phyloP scores from a whole-genome alignment of 2,888 invertebrate species.

The Actias luna region DNA sequence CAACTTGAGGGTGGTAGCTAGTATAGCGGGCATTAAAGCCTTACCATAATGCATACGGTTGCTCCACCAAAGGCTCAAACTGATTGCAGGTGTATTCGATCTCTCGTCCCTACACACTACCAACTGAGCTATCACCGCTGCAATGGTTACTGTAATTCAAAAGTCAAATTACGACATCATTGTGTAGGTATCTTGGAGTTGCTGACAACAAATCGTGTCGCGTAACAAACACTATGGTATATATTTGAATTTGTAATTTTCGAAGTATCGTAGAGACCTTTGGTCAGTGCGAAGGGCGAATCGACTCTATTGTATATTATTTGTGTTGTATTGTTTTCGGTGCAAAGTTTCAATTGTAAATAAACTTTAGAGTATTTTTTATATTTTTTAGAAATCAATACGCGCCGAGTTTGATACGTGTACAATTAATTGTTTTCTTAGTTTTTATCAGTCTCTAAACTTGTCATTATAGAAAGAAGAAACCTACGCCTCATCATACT shows the following conservation, averaged over 20 bases:
- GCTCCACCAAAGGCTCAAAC: too few relatives aligned
- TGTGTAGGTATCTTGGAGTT: background rate
- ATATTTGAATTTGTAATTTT: slow-evolving; percentile 71
- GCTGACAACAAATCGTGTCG: background rate
- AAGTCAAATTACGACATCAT: background rate
- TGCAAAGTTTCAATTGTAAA: background rate
- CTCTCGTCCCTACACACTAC: too few relatives aligned
- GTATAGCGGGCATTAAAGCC: too few relatives aligned
- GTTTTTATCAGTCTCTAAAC: too few relatives aligned
- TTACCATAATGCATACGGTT: too few relatives aligned
- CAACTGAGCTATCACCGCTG: too few relatives aligned
- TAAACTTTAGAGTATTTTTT: background rate
- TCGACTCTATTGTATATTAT: background rate
- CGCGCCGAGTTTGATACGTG: too few relatives aligned
- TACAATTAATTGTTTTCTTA: too few relatives aligned
- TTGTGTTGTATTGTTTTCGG: background rate
- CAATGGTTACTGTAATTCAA: background rate
- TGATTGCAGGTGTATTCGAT: too few relatives aligned
- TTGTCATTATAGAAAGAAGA: too few relatives aligned
- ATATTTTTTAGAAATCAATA: background rate
- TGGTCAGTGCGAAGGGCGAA: slow-evolving; percentile 24
- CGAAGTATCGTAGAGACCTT: slow-evolving; percentile 45
- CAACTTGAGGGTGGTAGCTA: too few relatives aligned
- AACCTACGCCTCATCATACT: too few relatives aligned
- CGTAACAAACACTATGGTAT: background rate